These are phyloP conservation scores for Nephrotoma appendiculata DNA, from an alignment of 2,888 invertebrate species.

Conservation along the genomic window DNA sequence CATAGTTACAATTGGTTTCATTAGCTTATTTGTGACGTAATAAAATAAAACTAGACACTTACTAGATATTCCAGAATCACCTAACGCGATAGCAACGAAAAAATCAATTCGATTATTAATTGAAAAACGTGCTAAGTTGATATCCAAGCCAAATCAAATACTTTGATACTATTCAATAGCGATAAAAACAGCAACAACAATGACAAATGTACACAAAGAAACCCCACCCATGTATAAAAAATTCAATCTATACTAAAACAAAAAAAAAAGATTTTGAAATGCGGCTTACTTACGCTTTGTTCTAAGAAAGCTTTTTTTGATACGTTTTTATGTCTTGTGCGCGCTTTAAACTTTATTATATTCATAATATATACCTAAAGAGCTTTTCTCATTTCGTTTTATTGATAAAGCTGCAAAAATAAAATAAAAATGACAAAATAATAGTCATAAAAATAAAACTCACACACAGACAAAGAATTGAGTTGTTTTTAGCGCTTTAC, in stretches of 20 bases:
- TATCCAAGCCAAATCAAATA: not conserved
- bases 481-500: not conserved
- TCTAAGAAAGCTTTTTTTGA: not conserved
- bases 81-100: too few species aligned
- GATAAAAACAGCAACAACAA: not conserved
- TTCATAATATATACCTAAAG: not conserved
- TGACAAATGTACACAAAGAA: not conserved
- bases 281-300: too few species aligned
- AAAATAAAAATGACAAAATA: not conserved
- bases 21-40: too few species aligned
- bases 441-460: not conserved
- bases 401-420: not conserved
- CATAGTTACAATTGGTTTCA: too few species aligned
- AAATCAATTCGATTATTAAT: too few species aligned
- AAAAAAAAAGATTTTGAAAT: not conserved
- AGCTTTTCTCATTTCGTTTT: not conserved
- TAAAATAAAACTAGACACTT: too few species aligned
- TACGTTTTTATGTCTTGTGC: not conserved
- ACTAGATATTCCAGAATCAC: too few species aligned
- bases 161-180: not conserved
- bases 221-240: not conserved
- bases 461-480: not conserved
- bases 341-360: not conserved
- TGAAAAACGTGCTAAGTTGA: too few species aligned
- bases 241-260: not conserved